Percentiles rank a stretch among this genome's conserved stretches.
phyloP scores from a whole-genome alignment of 2,797 vertebrate genomes.

The Silurus aristotelis region DNA sequence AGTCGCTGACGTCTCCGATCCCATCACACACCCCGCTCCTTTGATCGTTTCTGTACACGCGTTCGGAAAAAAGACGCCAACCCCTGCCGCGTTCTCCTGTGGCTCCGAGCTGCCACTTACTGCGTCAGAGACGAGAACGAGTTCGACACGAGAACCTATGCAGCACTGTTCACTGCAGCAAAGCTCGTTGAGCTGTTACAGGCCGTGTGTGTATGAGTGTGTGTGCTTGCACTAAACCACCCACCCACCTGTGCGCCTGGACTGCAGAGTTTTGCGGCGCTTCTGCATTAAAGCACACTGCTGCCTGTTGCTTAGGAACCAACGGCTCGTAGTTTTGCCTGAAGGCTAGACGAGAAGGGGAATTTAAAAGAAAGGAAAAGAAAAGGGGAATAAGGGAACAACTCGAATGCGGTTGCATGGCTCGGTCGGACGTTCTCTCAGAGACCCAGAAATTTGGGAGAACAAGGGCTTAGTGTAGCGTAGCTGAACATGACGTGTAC shows the following conservation, averaged over 20 bases:
- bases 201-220: conserved; percentile 4
- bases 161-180: conserved; percentile 47
- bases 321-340: conserved; percentile 70
- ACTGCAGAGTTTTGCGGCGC: conserved; percentile 74
- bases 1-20: too few relatives aligned
- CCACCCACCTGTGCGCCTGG: conserved; percentile 64
- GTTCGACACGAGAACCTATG: conserved; percentile 22
- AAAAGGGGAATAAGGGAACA: neutral
- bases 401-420: conserved; percentile 7
- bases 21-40: too few relatives aligned
- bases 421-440: neutral
- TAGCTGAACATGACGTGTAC: too few relatives aligned
- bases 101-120: conserved; percentile 28
- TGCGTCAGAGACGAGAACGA: conserved; percentile 12
- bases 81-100: neutral
- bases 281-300: conserved; percentile 73
- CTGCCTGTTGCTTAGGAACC: conserved; percentile 84
- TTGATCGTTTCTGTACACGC: too few relatives aligned
- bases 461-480: neutral
- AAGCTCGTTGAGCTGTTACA: conserved; percentile 37
- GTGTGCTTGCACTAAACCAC: neutral
- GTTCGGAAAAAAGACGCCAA: neutral
- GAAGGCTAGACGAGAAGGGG: conserved; percentile 60
- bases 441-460: too few relatives aligned
- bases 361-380: conserved; percentile 36